Percentiles rank a stretch among this genome's conserved stretches.
These are phyloP conservation scores for Sarcophaga subvicina DNA, from an alignment of 2,888 invertebrate genomes.

Conservation along the genomic window DNA sequence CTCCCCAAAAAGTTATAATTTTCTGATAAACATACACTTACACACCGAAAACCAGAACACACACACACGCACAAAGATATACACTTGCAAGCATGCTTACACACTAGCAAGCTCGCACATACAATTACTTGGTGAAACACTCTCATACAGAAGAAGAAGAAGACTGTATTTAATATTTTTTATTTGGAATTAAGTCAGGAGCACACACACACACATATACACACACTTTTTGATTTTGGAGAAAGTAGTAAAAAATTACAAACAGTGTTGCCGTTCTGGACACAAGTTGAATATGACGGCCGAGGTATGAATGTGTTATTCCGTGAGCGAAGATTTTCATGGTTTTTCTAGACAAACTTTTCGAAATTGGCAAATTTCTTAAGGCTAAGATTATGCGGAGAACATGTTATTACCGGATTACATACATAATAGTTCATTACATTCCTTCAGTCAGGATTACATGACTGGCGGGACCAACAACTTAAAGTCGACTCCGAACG, in stretches of 20 bases:
- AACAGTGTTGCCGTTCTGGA: background rate
- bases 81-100: background rate
- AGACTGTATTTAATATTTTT: background rate
- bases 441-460: too few relatives aligned
- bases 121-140: background rate
- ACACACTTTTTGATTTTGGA: background rate
- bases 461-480: too few relatives aligned
- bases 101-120: background rate
- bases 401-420: too few relatives aligned
- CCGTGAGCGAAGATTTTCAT: too few relatives aligned
- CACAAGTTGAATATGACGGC: too few relatives aligned
- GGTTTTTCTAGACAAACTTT: too few relatives aligned
- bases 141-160: background rate
- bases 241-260: background rate
- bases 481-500: too few relatives aligned
- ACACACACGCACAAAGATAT: slow-evolving; percentile 6
- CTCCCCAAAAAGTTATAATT: slow-evolving; percentile 63
- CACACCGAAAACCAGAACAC: background rate
- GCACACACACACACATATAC: background rate
- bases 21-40: slow-evolving; percentile 63
- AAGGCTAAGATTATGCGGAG: too few relatives aligned
- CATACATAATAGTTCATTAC: too few relatives aligned
- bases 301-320: too few relatives aligned
- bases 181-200: slow-evolving; percentile 30
- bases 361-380: too few relatives aligned